Evolutionary conservation across 1,140 invertebrate species (phyloP), one percentile per base, ranked within the genome.

Genomic region (Brachionus sp.): DNA sequence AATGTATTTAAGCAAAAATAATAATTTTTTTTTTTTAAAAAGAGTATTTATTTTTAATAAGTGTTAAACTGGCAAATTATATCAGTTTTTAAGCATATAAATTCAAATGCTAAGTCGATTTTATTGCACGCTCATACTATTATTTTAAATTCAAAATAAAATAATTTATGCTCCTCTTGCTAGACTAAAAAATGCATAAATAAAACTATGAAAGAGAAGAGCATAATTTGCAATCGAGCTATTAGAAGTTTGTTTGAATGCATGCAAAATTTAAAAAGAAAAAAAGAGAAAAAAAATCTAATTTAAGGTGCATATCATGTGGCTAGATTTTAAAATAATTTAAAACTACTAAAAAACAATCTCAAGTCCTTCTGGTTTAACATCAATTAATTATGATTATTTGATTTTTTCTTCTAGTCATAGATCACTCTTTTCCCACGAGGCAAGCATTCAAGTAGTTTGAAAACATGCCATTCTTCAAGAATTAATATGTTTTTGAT

Each of bases 201-300:
- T n/a, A 70, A 70, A 70, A 42, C 66, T 10, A 37, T 39, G 37
- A 70, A 70, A 1, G n/a, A 70, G 66, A 12, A n/a, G n/a, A 33
- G 66, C 66, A 70, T 70, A 70, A 70, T 70, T 70, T 70, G 66
- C 66, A 70, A 70, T 70, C 35, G 29, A 39, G n/a, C 33, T 39
- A 37, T 39, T 16, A 70, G 16, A 70, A 70, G n/a, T 35, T 33
- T 68, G 12, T 33, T 66, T 33, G 33, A 66, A 66, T 37, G 64
- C 64, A 12, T 66, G 64, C 64, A 66, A 66, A 66, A 23, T 64
- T 64, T 64, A 23, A 33, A 57, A 57, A 57, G 29, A 29, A 9
- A 19, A 23, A 9, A 57, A 57, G 19, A 10, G 3, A 9, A 19
- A 23, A 9, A 57, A 57, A 57, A 10, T 1, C 39, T 42, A 1